Evolutionary conservation across 1,140 invertebrate genomes (phyloP), one percentile per base, ranked within the genome.

Genomic region (Drosophila navojoa): DNA sequence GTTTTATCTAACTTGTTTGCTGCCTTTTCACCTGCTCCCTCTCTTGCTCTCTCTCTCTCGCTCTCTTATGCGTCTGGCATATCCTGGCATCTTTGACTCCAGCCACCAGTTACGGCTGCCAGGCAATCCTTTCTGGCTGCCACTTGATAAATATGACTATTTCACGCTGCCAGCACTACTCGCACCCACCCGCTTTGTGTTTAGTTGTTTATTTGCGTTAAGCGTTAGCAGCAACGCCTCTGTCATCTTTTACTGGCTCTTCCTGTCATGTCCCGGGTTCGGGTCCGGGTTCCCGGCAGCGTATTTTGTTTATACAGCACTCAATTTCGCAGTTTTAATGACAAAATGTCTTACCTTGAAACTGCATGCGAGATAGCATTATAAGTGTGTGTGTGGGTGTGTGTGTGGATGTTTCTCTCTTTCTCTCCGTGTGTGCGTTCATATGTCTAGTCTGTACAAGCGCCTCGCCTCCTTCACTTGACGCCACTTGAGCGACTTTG

Each of bases 261-360:
- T 10, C 15, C 15, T 71, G 42, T 29, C 45, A 27, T 16, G 13
- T 35, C 32, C 53, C 52, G 44, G 45, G 19, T 19, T 13, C 29
- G 5, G 29, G 29, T 7, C 25, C 25, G 15, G 32, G 27, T 9
- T 44, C 45, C 61, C 16, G 50, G 59, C 54, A 15, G 62, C 42
- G 66, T 67, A 79, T 82, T 76, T 85, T 85, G 81, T 85, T 85
- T 85, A 85, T 85, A 73, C 57, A 85, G 77, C 81, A 85, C 81
- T 85, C 81, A 84, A 85, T 85, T 85, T 85, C 81, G 81, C 81
- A 85, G 81, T 85, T 85, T 85, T 85, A 85, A 85, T 85, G 81
- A 85, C 81, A 85, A 85, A 85, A 78, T 85, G 81, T 85, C 81
- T 85, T 85, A 85, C 81, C 81, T 85, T 80, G 73, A 85, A 84